phyloP scores from a whole-genome alignment of 2,888 invertebrate genomes.

The Cabera pusaria region DNA sequence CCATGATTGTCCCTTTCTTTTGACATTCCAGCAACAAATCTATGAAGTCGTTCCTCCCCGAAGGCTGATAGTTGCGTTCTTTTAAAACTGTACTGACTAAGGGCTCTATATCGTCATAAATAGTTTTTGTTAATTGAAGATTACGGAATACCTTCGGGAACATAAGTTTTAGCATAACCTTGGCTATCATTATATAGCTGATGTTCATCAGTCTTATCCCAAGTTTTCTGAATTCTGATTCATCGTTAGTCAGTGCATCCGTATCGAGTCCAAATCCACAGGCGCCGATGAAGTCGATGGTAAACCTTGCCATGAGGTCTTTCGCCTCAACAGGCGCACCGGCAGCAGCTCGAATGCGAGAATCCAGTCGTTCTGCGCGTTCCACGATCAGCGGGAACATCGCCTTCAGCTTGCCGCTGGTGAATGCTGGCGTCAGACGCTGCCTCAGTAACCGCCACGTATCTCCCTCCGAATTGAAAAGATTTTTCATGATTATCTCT shows the following conservation, averaged over 20 bases:
- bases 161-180: no score
- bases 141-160: no score
- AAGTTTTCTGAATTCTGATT: slow-evolving; percentile 45
- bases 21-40: no score
- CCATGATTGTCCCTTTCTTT: no score
- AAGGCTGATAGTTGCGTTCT: no score
- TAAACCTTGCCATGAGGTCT: slow-evolving; percentile 52
- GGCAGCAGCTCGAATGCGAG: slow-evolving; percentile 29
- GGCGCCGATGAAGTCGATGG: slow-evolving; percentile 53
- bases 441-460: slow-evolving; percentile 56
- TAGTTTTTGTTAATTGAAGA: slow-evolving; percentile 43
- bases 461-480: slow-evolving; percentile 57
- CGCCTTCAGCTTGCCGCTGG: slow-evolving; percentile 53
- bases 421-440: slow-evolving; percentile 58
- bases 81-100: no score
- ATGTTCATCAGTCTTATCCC: slow-evolving; percentile 38
- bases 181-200: no score
- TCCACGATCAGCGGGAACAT: slow-evolving; percentile 61
- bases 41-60: no score
- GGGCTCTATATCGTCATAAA: slow-evolving; percentile 33
- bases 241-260: slow-evolving; percentile 29
- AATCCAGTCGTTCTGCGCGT: slow-evolving; percentile 41
- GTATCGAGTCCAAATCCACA: slow-evolving; percentile 50
- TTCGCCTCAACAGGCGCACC: slow-evolving; percentile 43
- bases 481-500: slow-evolving; percentile 34